A percentile compares a stretch with the other conserved stretches of the same genome.
Evolutionary conservation across 2,113 vertebrate species (phyloP).

Genomic region (Antigone vipio): DNA sequence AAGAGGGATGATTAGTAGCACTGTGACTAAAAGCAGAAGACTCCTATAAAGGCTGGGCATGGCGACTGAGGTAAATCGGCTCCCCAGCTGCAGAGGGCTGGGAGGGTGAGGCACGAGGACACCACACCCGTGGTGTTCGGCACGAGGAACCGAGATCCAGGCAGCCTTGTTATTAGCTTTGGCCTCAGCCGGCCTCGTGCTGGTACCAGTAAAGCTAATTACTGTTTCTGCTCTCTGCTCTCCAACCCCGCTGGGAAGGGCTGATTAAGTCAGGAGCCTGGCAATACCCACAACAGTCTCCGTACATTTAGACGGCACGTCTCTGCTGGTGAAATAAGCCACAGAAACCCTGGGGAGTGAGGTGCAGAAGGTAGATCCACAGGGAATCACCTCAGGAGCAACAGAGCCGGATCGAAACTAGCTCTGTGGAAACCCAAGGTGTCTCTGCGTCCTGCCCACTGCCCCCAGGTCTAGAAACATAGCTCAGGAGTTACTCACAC

Average conservation of each 20-base stretch:
- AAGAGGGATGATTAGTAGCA: neutral
- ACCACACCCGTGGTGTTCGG: neutral
- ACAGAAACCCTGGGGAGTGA: neutral
- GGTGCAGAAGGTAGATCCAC: neutral
- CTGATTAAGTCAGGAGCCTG: neutral
- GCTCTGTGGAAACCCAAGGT: neutral
- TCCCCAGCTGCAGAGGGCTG: neutral
- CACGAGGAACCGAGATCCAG: fast-evolving
- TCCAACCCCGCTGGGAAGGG: neutral
- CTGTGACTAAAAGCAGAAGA: neutral
- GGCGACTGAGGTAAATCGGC: neutral
- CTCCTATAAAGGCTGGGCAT: neutral
- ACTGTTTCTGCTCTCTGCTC: neutral
- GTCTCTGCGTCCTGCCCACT: neutral
- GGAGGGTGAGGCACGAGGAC: neutral
- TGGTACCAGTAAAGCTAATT: neutral
- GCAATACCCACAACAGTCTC: neutral
- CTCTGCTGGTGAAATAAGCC: neutral
- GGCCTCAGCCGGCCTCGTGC: neutral
- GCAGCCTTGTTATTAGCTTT: neutral
- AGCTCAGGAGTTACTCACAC: neutral
- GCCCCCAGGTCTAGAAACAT: neutral
- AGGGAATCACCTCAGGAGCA: neutral
- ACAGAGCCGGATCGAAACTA: neutral
- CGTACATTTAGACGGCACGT: neutral